Base-by-base conservation (phyloP, 2,888 invertebrate species). In the Brenthis daphne region DNA sequence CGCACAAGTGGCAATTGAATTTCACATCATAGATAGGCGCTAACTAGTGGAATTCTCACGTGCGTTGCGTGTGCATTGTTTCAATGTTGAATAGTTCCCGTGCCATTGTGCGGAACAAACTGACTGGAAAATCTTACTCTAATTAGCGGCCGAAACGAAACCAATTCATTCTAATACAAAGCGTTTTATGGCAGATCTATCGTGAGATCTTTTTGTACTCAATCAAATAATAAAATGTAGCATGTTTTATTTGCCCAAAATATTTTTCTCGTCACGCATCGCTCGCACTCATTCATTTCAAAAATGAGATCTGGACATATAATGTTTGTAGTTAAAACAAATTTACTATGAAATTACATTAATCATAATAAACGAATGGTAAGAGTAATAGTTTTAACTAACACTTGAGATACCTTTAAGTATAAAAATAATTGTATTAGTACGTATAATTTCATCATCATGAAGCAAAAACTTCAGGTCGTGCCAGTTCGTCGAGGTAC, bases 21-120 rank as follows among this genome's bases (percentile, higher is more conserved):
- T 72, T 70, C 65, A 68, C 67, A 64, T 68, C 64, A 60, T 56
- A 73, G 64, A 68, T 66, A 57, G 48, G 56, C 16, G 58, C 56
- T 68, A 68, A 70, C 55, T 66, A 57, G 68, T 71, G 73, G 70
- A 33, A 66, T 80, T 80, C 79, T 75, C 83, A 84, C 85, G 81
- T 77, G 74, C 70, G 65, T 51, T 65, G 70, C 60, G 81, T 77
- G 74, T 67, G 76, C 76, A 80, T 80, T 80, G 79, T 77, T 73
- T 77, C 78, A 83, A 87, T 85, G 85, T 82, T 85, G 85, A 83
- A 78, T 77, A 82, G 85, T 88, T 88, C 87, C 84, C 86, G 75
- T 81, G 76, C 83, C 79, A 87, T 87, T 86, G 85, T 88, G 76
- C 71, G 76, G 68, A 77, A 75, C 76, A 75, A 82, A 76, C 83